These are phyloP conservation scores for Drosophila mayaguana DNA, from an alignment of 2,888 invertebrate genomes.

Conservation along the genomic window DNA sequence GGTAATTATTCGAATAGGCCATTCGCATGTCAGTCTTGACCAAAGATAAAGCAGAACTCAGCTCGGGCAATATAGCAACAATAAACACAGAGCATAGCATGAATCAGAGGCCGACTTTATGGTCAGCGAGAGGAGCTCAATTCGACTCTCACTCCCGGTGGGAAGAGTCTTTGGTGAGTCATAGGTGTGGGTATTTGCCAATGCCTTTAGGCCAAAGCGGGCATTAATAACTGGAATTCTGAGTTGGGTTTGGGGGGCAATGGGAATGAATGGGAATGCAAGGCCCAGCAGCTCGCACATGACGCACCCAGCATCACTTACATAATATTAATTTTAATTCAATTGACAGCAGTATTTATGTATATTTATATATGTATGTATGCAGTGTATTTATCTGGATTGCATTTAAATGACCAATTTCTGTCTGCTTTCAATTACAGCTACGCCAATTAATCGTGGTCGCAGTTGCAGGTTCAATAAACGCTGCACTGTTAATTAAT, in stretches of 20 bases:
- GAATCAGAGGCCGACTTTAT: slow-evolving; percentile 61
- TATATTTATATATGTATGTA: slow-evolving; percentile 6
- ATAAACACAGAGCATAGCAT: slow-evolving; percentile 31
- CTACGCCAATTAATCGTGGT: slow-evolving; percentile 58
- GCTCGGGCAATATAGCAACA: slow-evolving; percentile 7
- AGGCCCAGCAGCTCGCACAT: slow-evolving; percentile 26
- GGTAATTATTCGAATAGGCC: slow-evolving; percentile 59
- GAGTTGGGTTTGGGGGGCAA: slow-evolving; percentile 10
- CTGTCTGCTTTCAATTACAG: slow-evolving; percentile 70
- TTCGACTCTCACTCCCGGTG: neutral
- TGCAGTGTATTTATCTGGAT: slow-evolving; percentile 7
- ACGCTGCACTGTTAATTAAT: slow-evolving; percentile 53
- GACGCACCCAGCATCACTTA: slow-evolving; percentile 55
- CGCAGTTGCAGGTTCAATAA: slow-evolving; percentile 54
- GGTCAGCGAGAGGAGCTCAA: slow-evolving; percentile 11
- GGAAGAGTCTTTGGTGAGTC: slow-evolving; percentile 52
- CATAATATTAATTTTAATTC: slow-evolving; percentile 44
- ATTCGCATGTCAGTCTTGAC: slow-evolving; percentile 64
- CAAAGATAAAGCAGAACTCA: slow-evolving; percentile 48
- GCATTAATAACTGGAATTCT: slow-evolving; percentile 49
- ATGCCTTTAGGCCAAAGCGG: slow-evolving; percentile 54
- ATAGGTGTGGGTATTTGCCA: slow-evolving; percentile 45
- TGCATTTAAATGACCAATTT: slow-evolving; percentile 47
- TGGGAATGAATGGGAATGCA: neutral
- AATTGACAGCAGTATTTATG: slow-evolving; percentile 31